Percentiles rank a stretch among this genome's conserved stretches.
phyloP scores from a whole-genome alignment of 2,113 vertebrate species.

The Paedocypris sp. region DNA sequence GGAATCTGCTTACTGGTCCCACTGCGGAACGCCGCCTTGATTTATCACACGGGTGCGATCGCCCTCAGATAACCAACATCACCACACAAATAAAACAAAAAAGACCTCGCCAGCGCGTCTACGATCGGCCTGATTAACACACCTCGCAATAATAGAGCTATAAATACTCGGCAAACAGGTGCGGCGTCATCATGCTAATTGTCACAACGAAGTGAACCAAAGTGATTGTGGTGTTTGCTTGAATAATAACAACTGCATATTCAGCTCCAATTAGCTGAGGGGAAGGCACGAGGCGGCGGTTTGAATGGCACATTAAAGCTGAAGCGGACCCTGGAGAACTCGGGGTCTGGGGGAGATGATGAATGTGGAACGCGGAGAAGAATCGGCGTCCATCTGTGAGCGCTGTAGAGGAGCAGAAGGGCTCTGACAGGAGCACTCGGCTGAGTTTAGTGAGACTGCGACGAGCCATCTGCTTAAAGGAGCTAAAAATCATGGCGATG shows the following conservation, averaged over 20 bases:
- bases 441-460: neutral
- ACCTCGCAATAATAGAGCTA: conserved; percentile 52
- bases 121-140: conserved; percentile 1
- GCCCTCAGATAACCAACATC: too few species aligned
- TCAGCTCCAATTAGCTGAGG: conserved; percentile 55
- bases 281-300: conserved; percentile 39
- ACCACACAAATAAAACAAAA: neutral
- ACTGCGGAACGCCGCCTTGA: too few species aligned
- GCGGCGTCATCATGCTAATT: conserved; percentile 57
- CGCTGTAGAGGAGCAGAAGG: neutral
- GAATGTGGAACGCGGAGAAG: conserved; percentile 52
- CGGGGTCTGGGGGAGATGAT: conserved; percentile 55
- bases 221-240: conserved; percentile 64
- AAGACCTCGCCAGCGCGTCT: too few species aligned
- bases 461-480: conserved; percentile 19
- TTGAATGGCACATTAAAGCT: conserved; percentile 48
- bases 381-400: conserved; percentile 29
- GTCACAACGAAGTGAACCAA: conserved; percentile 55
- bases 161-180: conserved; percentile 59
- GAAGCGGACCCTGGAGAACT: conserved; percentile 50
- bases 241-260: conserved; percentile 59
- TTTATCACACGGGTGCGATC: too few species aligned
- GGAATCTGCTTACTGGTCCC: too few species aligned
- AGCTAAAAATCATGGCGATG: neutral
- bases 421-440: neutral